Percentiles rank a stretch among this genome's conserved stretches.
Evolutionary conservation across 2,888 invertebrate genomes (phyloP).

Genomic region (Vesta saturnalis): DNA sequence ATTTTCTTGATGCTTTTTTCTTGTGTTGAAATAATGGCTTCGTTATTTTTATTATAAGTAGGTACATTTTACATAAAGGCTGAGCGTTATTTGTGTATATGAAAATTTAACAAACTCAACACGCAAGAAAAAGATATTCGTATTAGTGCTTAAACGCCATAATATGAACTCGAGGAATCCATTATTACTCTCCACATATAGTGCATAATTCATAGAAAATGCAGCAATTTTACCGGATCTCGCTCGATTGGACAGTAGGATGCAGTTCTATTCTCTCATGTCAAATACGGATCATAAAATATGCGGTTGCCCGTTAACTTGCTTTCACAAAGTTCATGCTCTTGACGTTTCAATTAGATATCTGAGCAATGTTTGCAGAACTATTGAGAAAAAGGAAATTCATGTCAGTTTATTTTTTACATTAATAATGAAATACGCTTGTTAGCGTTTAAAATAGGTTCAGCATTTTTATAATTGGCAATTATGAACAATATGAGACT

Average conservation of each 20-base stretch:
- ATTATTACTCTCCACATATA: not conserved
- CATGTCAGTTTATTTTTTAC: no score
- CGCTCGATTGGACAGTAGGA: not conserved
- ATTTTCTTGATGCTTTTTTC: slow-evolving; percentile 31
- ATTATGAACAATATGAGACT: no score
- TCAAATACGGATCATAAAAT: not conserved
- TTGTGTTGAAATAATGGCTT: not conserved
- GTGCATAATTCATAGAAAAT: not conserved
- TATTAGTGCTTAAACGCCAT: no score
- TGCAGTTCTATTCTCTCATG: not conserved
- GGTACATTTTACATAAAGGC: not conserved
- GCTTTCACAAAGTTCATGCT: slow-evolving; percentile 15
- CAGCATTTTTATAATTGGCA: no score
- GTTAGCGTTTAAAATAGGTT: no score
- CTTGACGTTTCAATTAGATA: slow-evolving; percentile 37
- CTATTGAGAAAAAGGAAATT: slow-evolving; percentile 19
- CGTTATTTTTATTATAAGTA: not conserved
- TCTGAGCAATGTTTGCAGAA: slow-evolving; percentile 33
- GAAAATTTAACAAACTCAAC: no score
- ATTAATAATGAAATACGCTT: not conserved
- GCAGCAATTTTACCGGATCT: not conserved
- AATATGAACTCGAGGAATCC: not conserved
- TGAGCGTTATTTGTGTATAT: not conserved
- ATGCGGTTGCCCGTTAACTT: not conserved
- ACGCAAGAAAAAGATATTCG: no score